Evolutionary conservation across 92 coral and sea anemone species (phyloP).

Genomic region (Porites cylindrica): DNA sequence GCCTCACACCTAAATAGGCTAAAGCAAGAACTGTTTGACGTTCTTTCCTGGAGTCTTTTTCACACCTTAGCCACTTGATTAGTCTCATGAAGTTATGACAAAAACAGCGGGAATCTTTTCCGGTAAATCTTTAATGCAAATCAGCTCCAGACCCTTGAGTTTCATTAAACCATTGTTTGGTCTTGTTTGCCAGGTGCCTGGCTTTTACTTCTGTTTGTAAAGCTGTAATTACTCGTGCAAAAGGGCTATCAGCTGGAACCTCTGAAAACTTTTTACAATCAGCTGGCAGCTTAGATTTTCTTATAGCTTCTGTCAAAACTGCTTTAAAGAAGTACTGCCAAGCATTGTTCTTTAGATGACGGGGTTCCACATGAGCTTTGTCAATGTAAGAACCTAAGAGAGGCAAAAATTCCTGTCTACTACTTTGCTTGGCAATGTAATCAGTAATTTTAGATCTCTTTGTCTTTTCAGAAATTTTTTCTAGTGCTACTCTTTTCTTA

Average conservation of each 20-base stretch:
- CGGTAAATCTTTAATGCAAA: conserved; percentile 61
- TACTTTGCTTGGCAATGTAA: conserved; percentile 61
- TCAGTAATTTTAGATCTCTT: conserved; percentile 61
- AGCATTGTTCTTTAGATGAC: too few relatives aligned
- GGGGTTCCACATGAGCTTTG: too few relatives aligned
- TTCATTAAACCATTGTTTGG: conserved; percentile 59
- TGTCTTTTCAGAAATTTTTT: conserved; percentile 42
- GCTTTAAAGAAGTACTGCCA: too few relatives aligned
- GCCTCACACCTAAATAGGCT: conserved; percentile 51
- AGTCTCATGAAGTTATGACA: conserved; percentile 57
- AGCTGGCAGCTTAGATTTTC: conserved; percentile 64
- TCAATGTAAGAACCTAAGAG: conserved; percentile 55
- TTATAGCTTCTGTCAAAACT: too few relatives aligned
- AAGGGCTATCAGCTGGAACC: too few relatives aligned
- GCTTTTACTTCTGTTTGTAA: too few relatives aligned
- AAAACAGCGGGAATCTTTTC: conserved; percentile 58
- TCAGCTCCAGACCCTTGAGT: conserved; percentile 52
- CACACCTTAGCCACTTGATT: conserved; percentile 47
- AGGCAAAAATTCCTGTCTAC: conserved; percentile 63
- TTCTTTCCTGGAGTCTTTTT: conserved; percentile 39
- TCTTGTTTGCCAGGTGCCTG: conserved; percentile 52
- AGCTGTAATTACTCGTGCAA: too few relatives aligned
- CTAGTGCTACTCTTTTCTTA: conserved; percentile 39
- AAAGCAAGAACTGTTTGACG: conserved; percentile 38
- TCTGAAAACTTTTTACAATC: conserved; percentile 61